A percentile compares a stretch with the other conserved stretches of the same genome.
Conservation (phyloP, 2,888 invertebrate genomes). For the Erannis defoliaria region DNA sequence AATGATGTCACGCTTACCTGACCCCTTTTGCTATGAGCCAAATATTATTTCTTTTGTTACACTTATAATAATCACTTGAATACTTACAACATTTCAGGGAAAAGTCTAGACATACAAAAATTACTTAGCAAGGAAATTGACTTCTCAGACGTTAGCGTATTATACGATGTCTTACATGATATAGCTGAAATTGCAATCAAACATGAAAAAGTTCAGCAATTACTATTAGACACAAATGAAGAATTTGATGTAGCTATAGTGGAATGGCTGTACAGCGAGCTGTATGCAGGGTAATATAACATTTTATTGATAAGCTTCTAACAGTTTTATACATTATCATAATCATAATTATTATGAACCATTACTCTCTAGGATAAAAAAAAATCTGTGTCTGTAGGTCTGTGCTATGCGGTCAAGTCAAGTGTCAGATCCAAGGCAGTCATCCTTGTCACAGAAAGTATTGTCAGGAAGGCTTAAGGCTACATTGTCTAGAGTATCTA, state of each 20-base stretch:
- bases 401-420: too few species aligned
- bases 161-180: constrained; percentile 39
- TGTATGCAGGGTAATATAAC: constrained; percentile 58
- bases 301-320: too few species aligned
- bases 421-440: too few species aligned
- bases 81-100: constrained; percentile 17
- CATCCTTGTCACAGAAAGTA: too few species aligned
- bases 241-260: constrained; percentile 58
- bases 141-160: not conserved
- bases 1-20: too few species aligned
- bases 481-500: too few species aligned
- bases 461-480: too few species aligned
- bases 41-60: too few species aligned
- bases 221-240: constrained; percentile 54
- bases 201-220: constrained; percentile 48
- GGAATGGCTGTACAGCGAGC: constrained; percentile 59
- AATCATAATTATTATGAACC: not conserved
- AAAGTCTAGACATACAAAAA: constrained; percentile 21
- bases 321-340: too few species aligned
- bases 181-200: constrained; percentile 30
- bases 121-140: constrained; percentile 11
- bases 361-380: too few species aligned
- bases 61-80: not conserved
- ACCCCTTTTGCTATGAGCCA: too few species aligned
- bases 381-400: too few species aligned